Base-by-base conservation (phyloP, 2,888 invertebrate species). In the Melanostoma mellinum region DNA sequence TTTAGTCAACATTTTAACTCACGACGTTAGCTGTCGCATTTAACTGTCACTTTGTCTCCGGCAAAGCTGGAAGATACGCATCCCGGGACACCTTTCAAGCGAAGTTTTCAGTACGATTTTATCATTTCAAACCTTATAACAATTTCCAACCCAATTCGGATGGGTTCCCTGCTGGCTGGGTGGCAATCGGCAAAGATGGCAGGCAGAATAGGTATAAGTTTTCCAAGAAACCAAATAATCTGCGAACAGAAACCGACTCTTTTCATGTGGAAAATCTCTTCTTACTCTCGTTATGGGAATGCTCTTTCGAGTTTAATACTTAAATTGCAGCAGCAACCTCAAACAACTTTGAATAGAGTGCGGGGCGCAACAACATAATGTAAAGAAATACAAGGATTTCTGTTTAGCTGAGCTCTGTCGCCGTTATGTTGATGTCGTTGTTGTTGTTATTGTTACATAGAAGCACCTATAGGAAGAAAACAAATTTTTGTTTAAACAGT, bases 401-500 rank as follows among this genome's bases (percentile, higher is more conserved):
- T 56, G 69, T 46, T 50, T 60, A 40, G 71, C 33, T 67, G 20
- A 20, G 20, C 20, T 20, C 20, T 20, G 20, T 20, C 20, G 20
- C 20, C 20, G 20, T 20, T 0, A 20, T 20, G 20, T 20, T 20
- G 20, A 1, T 38, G 32, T 56, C 9, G 2, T n/a, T 53, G 8
- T 10, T 6, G 32, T 48, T 40, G 32, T 65, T 36, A 46, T 48
- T 46, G 44, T 60, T 33, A 10, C 44, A 36, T 46, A 46, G 4
- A 36, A 38, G 44, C 42, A 10, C 44, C 33, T 52, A 56, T 58
- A 48, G 61, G 63, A 52, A 56, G 50, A 69, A 53, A 61, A 68
- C 52, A 74, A 74, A 74, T 65, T 81, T 81, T 76, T 81, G 55
- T 75, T 84, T 75, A 84, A 84, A 74, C 79, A 79, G 79, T 84